Conservation (phyloP, 1,140 invertebrate genomes). For the Drosophila pachea region DNA sequence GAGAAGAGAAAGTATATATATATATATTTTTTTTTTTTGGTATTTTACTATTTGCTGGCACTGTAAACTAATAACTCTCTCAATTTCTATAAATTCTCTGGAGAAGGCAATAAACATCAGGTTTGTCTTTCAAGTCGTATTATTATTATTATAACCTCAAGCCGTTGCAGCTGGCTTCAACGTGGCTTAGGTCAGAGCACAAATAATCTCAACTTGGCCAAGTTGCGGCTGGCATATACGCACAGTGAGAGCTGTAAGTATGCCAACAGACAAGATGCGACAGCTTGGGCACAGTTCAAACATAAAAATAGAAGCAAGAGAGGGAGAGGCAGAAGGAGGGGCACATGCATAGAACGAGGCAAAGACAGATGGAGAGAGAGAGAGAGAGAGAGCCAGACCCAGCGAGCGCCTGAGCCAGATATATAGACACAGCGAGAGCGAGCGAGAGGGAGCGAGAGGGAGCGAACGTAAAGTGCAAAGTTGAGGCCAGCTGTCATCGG, state of each 20-base stretch:
- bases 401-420: too few relatives aligned
- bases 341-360: too few relatives aligned
- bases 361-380: too few relatives aligned
- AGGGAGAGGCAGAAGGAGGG: too few relatives aligned
- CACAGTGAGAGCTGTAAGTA: slow-evolving; percentile 28
- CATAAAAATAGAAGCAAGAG: slow-evolving; percentile 28
- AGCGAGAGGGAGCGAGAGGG: not conserved
- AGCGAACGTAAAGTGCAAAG: slow-evolving; percentile 34
- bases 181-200: slow-evolving; percentile 1
- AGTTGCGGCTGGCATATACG: not conserved
- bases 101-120: not conserved
- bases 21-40: too few relatives aligned
- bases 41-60: too few relatives aligned
- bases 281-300: slow-evolving; percentile 20
- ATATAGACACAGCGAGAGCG: not conserved
- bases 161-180: slow-evolving; percentile 4
- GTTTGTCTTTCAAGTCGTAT: not conserved
- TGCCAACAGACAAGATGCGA: slow-evolving; percentile 29
- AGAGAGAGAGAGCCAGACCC: not conserved
- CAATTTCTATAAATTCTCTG: too few relatives aligned
- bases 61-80: too few relatives aligned
- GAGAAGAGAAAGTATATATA: too few relatives aligned
- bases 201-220: slow-evolving; percentile 13
- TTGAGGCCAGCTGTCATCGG: slow-evolving; percentile 14
- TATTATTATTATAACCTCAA: not conserved